phyloP scores from a whole-genome alignment of 2,888 invertebrate genomes.

The Plebejus anna region DNA sequence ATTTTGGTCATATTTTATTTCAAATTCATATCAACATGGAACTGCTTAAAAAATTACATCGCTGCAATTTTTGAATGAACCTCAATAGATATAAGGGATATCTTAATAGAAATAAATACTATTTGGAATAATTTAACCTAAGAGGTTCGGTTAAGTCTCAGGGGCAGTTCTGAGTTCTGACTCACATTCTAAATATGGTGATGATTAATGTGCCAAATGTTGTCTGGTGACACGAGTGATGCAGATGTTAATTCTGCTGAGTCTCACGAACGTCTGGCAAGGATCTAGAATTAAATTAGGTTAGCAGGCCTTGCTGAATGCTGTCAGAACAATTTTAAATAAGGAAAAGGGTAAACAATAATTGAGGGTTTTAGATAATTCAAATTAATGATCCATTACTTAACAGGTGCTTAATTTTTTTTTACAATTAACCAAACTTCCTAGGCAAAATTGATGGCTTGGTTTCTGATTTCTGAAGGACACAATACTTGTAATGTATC shows the following conservation, averaged over 20 bases:
- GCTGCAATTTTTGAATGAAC: neutral
- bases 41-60: neutral
- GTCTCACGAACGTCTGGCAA: neutral
- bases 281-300: neutral
- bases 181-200: constrained; percentile 13
- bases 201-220: constrained; percentile 17
- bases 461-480: neutral
- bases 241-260: neutral
- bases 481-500: neutral
- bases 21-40: too few relatives aligned
- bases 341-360: neutral
- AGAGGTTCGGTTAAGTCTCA: neutral
- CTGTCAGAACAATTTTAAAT: neutral
- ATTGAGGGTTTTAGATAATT: too few relatives aligned
- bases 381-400: neutral
- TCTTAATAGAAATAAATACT: neutral
- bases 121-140: neutral
- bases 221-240: neutral
- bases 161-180: neutral
- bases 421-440: neutral
- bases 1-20: too few relatives aligned
- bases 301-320: neutral
- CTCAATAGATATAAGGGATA: neutral
- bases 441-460: neutral
- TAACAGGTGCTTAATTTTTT: neutral